Evolutionary conservation across 2,888 invertebrate genomes (phyloP).

Genomic region (Tridacna gigas): DNA sequence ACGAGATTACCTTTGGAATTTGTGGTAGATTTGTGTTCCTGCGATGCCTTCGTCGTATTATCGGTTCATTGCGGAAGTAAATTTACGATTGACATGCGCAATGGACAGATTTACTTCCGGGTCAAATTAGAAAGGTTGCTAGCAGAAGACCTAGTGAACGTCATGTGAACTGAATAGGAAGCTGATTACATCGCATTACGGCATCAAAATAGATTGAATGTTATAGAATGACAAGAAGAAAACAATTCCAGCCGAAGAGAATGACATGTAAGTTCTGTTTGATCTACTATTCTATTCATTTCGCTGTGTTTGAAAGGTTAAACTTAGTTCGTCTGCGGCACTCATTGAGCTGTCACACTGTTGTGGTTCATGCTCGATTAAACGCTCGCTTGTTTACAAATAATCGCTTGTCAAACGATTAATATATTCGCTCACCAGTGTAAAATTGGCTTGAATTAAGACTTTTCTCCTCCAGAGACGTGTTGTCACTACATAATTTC

Average conservation of each 20-base stretch:
- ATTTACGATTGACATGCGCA: conserved; percentile 64
- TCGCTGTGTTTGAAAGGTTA: background rate
- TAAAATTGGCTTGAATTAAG: background rate
- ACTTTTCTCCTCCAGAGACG: background rate
- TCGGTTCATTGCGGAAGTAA: conserved; percentile 38
- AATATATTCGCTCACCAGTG: background rate
- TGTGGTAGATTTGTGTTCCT: conserved; percentile 40
- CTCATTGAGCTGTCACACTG: conserved; percentile 6
- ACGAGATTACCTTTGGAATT: conserved; percentile 1
- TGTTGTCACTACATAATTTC: conserved; percentile 6
- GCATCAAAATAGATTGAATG: conserved; percentile 46
- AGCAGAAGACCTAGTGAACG: conserved; percentile 66
- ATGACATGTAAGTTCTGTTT: conserved; percentile 79
- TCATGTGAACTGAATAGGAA: conserved; percentile 49
- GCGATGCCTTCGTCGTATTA: conserved; percentile 53
- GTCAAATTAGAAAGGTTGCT: conserved; percentile 69
- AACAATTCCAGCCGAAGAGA: conserved; percentile 88
- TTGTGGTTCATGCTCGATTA: conserved; percentile 49
- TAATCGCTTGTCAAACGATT: conserved; percentile 27
- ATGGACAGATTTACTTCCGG: conserved; percentile 69
- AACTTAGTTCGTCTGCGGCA: conserved; percentile 14
- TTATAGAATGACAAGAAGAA: conserved; percentile 80
- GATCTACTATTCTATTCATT: conserved; percentile 13
- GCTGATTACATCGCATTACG: conserved; percentile 42
- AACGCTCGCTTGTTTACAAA: conserved; percentile 67